Base-by-base conservation (phyloP, 2,113 vertebrate genomes). In the Irena cyanogastra region DNA sequence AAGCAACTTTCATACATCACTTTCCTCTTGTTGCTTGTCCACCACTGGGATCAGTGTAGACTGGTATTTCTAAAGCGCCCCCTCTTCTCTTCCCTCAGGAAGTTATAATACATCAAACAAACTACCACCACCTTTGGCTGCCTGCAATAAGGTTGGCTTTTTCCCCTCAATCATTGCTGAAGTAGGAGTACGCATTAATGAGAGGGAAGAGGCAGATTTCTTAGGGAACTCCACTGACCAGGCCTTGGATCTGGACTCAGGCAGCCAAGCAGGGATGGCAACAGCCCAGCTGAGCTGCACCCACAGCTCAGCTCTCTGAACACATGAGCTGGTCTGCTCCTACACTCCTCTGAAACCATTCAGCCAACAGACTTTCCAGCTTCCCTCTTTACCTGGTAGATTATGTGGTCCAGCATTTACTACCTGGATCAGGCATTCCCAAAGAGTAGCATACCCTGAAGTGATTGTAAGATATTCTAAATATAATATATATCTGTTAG, bases 211-310 rank as follows among this genome's bases (percentile, higher is more conserved):
- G 16, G 21, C 11, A 68, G 52, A 64, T 61, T 85, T 71, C 42
- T 70, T 30, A 54, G 50, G 30, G 47, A 92, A 30, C 28, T 70
- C 42, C 20, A n/a, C 10, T 44, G 71, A 74, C 15, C 26, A 44
- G 24, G 63, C 24, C 53, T 37, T 47, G 37, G n/a, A 56, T 42
- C 11, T 21, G 41, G 27, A 66, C 35, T 41, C 0, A 0, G 31
- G 30, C n/a, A 54, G 44, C 44, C 1, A 0, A 30, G 54, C 4
- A 1, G 13, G 16, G n/a, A 33, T 30, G 16, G 27, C 44, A 60
- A 37, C 23, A 45, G 37, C 49, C 27, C 69, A 74, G 61, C 31
- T 5, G 11, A 68, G 53, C 12, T 33, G 18, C 45, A 52, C 11
- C 9, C 33, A 49, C 39, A 66, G 61, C 47, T 50, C 47, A 59